These are phyloP conservation scores for Sphyrna mokarran DNA, from an alignment of 2,113 vertebrate species.

Conservation along the genomic window DNA sequence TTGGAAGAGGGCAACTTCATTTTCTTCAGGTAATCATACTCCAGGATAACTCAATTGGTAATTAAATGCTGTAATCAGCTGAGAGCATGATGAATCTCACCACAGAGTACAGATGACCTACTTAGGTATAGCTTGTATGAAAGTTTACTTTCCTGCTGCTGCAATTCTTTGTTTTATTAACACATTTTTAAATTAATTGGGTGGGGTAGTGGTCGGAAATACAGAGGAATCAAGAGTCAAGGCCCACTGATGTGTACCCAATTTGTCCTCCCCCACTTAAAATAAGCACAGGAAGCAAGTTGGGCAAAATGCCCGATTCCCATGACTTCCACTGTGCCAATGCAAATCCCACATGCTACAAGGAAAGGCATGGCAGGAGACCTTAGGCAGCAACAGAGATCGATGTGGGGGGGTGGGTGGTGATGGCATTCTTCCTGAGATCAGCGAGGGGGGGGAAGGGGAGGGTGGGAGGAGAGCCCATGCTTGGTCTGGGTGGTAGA, in stretches of 20 bases:
- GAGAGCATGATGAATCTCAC: background rate
- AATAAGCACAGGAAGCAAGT: background rate
- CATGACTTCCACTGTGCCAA: background rate
- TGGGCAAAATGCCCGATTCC: background rate
- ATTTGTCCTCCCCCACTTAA: background rate
- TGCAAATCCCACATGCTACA: background rate
- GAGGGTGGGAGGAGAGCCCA: too few relatives aligned
- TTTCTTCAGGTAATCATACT: background rate
- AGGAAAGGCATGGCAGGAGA: background rate
- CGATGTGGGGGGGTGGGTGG: too few relatives aligned
- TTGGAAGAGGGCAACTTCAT: background rate
- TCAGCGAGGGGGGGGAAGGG: too few relatives aligned
- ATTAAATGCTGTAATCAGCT: background rate
- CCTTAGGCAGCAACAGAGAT: background rate
- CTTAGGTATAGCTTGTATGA: background rate
- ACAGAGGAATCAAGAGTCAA: too few relatives aligned
- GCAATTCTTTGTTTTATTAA: background rate
- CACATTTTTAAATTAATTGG: background rate
- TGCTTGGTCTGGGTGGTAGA: too few relatives aligned
- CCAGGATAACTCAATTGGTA: background rate
- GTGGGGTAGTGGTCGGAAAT: background rate
- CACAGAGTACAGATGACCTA: background rate
- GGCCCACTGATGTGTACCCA: too few relatives aligned
- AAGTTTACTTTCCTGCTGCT: background rate
- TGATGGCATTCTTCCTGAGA: too few relatives aligned